Evolutionary conservation across 2,888 invertebrate genomes (phyloP).

Genomic region (Drosophila fulvimacula): DNA sequence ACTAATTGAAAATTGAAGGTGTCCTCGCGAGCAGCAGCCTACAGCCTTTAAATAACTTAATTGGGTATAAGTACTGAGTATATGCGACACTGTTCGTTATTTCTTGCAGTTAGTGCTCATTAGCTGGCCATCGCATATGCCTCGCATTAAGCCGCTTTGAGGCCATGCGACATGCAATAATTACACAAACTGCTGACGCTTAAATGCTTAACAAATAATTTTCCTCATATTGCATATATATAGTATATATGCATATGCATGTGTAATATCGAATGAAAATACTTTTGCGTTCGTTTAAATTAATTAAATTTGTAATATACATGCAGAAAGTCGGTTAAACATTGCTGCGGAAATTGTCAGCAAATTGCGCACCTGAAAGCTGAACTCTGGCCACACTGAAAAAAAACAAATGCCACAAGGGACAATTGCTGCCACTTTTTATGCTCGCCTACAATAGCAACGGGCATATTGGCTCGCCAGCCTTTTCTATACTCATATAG

Average conservation of each 20-base stretch:
- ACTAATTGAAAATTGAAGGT: conserved; percentile 63
- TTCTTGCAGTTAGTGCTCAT: conserved; percentile 27
- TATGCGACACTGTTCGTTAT: conserved; percentile 27
- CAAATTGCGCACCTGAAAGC: conserved; percentile 57
- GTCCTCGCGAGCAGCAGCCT: conserved; percentile 2
- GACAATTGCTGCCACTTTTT: neutral
- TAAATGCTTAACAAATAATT: conserved; percentile 48
- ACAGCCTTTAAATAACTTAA: conserved; percentile 10
- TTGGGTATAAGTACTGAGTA: conserved; percentile 38
- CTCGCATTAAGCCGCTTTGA: conserved; percentile 43
- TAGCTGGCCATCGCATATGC: conserved; percentile 46
- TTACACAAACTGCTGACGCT: conserved; percentile 33
- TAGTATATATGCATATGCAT: neutral
- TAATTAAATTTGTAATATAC: conserved; percentile 70
- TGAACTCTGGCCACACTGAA: conserved; percentile 35
- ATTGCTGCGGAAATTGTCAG: conserved; percentile 64
- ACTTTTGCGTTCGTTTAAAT: conserved; percentile 44
- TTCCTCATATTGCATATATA: conserved; percentile 1
- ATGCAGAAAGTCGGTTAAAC: conserved; percentile 37
- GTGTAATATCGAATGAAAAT: neutral
- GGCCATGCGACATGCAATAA: conserved; percentile 17
- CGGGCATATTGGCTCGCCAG: neutral
- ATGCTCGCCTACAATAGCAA: neutral
- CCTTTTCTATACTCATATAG: neutral
- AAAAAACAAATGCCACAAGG: conserved; percentile 46